Conservation (phyloP, 1,140 invertebrate genomes). For the Neodiprion pinetum region DNA sequence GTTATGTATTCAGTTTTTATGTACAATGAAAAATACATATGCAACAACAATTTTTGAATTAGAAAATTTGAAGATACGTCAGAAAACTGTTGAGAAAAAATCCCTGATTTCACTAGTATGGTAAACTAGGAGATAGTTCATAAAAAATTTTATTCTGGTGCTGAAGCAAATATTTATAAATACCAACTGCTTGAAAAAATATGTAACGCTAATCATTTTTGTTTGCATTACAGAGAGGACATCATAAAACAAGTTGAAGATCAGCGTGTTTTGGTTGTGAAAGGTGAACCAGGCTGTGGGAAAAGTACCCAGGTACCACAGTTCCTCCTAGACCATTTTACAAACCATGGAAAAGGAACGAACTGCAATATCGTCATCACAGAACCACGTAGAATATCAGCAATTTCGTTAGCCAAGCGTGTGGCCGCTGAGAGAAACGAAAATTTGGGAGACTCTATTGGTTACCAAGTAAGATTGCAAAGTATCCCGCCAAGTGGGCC, state of each 20-base stretch:
- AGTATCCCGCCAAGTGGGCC: slow-evolving; percentile 35
- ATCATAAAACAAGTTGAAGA: slow-evolving; percentile 38
- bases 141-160: no score
- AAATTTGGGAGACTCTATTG: slow-evolving; percentile 81
- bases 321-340: slow-evolving; percentile 83
- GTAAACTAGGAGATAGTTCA: no score
- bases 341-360: slow-evolving; percentile 40
- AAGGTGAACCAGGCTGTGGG: slow-evolving; percentile 88
- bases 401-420: slow-evolving; percentile 85
- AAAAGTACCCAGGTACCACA: slow-evolving; percentile 93
- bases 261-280: slow-evolving; percentile 75
- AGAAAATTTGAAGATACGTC: no score
- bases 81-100: no score
- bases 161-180: no score
- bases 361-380: slow-evolving; percentile 84
- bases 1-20: no score
- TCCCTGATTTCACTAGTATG: no score
- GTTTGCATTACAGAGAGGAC: slow-evolving; percentile 38
- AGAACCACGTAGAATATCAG: slow-evolving; percentile 89
- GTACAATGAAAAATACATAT: no score
- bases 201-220: not conserved
- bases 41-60: no score
- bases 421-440: slow-evolving; percentile 85
- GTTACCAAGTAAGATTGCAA: slow-evolving; percentile 73
- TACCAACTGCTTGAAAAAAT: no score